Base-by-base conservation (phyloP, 2,888 invertebrate species). In the Ecliptopera silaceata region DNA sequence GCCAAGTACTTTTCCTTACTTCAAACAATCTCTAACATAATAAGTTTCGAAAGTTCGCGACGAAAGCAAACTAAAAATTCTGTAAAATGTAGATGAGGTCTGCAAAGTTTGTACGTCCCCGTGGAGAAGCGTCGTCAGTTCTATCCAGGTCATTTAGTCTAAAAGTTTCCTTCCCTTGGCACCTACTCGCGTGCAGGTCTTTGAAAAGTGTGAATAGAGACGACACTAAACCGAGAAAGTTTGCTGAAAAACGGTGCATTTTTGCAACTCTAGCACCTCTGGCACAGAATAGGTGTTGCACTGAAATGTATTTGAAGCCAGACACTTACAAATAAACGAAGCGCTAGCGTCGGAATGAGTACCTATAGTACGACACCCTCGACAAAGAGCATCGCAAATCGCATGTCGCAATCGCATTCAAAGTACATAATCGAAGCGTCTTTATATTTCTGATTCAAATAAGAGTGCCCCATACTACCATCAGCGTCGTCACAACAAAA, bases 101-200 rank as follows among this genome's bases (percentile, higher is more conserved):
- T 32, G 20, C 18, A 38, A 11, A 32, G 49, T 48, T 53, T 49
- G 26, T 49, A 38, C 13, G 34, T 36, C 13, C 18, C 15, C 29
- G 22, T 20, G 22, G 17, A 29, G 31, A 38, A 18, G 3, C 43
- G 29, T 45, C 39, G 2, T 48, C 11, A 48, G 78, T 55, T 59
- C 52, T 74, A 75, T 82, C 73, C 81, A 74, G 76, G 75, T 77
- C 82, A 81, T 87, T 88, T 82, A 80, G 75, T 79, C 69, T 77
- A 68, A 84, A 85, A 88, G 79, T 84, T 84, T 80, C 66, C 77
- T 73, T 78, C 80, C 78, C 77, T 72, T 65, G 75, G 68, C 72
- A 72, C 68, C 67, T 53, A 71, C 65, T 68, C 52, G 49, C 43
- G 60, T 61, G 20, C 43, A 62, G 48, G 43, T 52, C 55, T 61